phyloP scores from a whole-genome alignment of 2,797 vertebrate species.

The Lacerta viridis region DNA sequence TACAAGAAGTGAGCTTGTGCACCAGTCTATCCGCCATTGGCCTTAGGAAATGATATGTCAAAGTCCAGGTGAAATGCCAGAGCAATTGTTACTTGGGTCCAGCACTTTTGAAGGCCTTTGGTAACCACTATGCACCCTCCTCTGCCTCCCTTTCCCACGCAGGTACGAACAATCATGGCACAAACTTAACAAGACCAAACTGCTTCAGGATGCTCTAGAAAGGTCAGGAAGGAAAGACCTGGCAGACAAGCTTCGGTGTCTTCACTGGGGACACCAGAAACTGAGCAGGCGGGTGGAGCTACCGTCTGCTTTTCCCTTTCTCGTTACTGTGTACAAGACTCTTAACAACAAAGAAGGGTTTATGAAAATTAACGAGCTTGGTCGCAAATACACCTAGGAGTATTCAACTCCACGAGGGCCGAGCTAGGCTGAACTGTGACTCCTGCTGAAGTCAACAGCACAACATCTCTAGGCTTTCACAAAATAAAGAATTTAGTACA shows the following conservation, averaged over 20 bases:
- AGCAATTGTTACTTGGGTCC: background rate
- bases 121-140: background rate
- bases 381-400: conserved; percentile 73
- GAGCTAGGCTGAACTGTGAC: background rate
- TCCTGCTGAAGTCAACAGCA: background rate
- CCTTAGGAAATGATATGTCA: background rate
- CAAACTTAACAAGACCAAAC: conserved; percentile 83
- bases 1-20: background rate
- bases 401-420: background rate
- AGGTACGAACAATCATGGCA: conserved; percentile 80
- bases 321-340: conserved; percentile 85
- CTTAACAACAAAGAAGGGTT: conserved; percentile 82
- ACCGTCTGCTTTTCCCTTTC: conserved; percentile 85
- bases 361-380: conserved; percentile 83
- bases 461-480: too few species aligned
- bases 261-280: conserved; percentile 85
- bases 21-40: background rate
- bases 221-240: conserved; percentile 79
- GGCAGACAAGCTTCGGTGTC: conserved; percentile 81
- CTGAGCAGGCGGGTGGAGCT: conserved; percentile 82
- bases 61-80: background rate
- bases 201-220: conserved; percentile 81
- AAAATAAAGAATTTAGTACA: too few species aligned
- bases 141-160: background rate
- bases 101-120: background rate